These are phyloP conservation scores for Microcebus ravelobensis DNA, from an alignment of 2,113 vertebrate genomes.

Conservation along the genomic window DNA sequence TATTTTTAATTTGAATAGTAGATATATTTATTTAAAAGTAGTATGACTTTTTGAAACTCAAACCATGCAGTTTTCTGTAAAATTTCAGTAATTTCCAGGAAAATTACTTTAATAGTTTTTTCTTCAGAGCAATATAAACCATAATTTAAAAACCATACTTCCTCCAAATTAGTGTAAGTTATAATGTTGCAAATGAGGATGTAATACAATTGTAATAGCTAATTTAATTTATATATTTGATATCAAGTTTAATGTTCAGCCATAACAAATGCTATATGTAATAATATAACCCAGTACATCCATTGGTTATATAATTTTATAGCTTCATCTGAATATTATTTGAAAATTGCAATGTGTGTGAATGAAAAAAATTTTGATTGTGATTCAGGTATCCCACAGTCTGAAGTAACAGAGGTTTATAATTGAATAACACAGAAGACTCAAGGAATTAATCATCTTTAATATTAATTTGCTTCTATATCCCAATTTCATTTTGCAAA, in stretches of 20 bases:
- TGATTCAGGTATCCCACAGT: not conserved
- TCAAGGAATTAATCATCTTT: not conserved
- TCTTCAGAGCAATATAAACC: not conserved
- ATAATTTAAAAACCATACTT: not conserved
- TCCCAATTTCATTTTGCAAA: not conserved
- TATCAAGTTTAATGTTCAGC: not conserved
- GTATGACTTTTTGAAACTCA: not conserved
- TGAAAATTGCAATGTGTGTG: not conserved
- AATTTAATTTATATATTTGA: not conserved
- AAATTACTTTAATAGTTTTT: not conserved
- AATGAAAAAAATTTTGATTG: not conserved
- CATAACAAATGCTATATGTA: not conserved
- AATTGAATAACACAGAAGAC: not conserved
- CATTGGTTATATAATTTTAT: not conserved
- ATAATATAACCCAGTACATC: not conserved
- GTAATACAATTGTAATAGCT: not conserved
- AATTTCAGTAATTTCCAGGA: not conserved
- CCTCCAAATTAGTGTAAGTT: not conserved
- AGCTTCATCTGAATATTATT: not conserved
- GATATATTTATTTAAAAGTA: not conserved
- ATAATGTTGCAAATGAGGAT: not conserved
- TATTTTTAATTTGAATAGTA: not conserved
- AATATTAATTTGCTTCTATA: not conserved
- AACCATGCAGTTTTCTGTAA: not conserved
- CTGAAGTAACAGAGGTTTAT: not conserved